Evolutionary conservation across 2,888 invertebrate species (phyloP).

Genomic region (Frankliniella fusca): DNA sequence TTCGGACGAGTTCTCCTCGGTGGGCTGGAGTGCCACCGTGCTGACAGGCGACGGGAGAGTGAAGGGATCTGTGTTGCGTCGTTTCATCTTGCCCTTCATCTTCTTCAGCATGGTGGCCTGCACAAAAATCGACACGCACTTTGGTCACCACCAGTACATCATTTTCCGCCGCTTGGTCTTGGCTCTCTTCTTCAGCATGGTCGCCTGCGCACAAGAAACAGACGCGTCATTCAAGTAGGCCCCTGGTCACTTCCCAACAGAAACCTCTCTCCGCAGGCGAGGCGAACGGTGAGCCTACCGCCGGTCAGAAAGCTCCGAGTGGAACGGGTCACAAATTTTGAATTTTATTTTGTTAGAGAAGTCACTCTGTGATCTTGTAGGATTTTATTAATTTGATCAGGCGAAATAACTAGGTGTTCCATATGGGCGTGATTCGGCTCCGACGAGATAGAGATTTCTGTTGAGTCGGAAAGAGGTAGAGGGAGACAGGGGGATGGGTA

Average conservation of each 20-base stretch:
- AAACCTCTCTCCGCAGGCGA: too few relatives aligned
- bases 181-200: constrained; percentile 97
- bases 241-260: not conserved
- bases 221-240: not conserved
- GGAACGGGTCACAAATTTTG: too few relatives aligned
- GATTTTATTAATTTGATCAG: too few relatives aligned
- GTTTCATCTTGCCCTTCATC: constrained; percentile 92
- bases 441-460: constrained; percentile 35
- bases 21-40: constrained; percentile 7
- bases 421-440: too few relatives aligned
- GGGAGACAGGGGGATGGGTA: constrained; percentile 18
- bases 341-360: too few relatives aligned
- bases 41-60: constrained; percentile 50
- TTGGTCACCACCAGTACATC: constrained; percentile 32
- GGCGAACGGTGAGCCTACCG: too few relatives aligned
- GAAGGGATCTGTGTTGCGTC: constrained; percentile 86
- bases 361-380: too few relatives aligned
- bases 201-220: constrained; percentile 67
- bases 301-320: too few relatives aligned
- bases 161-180: constrained; percentile 95
- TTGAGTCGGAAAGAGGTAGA: constrained; percentile 29
- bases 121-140: constrained; percentile 49
- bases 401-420: too few relatives aligned
- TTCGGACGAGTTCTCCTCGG: constrained; percentile 16
- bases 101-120: constrained; percentile 99